Evolutionary conservation across 53 echinoderm and acorn worm species (phyloP).

Genomic region (Actinopyga echinites): DNA sequence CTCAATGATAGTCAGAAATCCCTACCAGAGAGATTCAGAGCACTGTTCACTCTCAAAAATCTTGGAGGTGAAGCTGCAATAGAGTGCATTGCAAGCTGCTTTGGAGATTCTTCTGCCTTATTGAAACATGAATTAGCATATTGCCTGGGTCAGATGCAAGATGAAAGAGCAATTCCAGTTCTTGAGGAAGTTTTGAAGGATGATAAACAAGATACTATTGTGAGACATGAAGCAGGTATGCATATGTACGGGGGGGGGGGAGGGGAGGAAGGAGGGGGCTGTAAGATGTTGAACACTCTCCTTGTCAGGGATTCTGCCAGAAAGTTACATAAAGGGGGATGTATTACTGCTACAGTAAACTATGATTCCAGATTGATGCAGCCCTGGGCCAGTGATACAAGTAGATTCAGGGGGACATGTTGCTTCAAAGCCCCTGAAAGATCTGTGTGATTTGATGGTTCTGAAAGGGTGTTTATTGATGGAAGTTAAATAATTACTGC

Average conservation of each 20-base stretch:
- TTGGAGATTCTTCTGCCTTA: conserved; percentile 78
- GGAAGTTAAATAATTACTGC: no score
- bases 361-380: no score
- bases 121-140: conserved; percentile 95
- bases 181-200: conserved; percentile 70
- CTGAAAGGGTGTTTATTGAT: no score
- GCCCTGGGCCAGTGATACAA: no score
- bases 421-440: no score
- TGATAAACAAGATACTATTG: conserved; percentile 81
- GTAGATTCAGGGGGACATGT: no score
- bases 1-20: conserved; percentile 61
- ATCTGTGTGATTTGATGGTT: no score
- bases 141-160: conserved; percentile 98
- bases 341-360: no score
- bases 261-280: neutral
- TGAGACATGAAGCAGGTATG: conserved; percentile 97
- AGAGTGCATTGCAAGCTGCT: conserved; percentile 67
- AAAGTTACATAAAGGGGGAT: no score
- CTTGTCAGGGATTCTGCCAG: no score
- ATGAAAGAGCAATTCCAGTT: conserved; percentile 75
- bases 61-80: conserved; percentile 84
- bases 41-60: conserved; percentile 91
- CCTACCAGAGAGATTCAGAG: conserved; percentile 86
- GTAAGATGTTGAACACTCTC: no score
- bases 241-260: neutral